phyloP scores from a whole-genome alignment of 2,888 invertebrate species.

The Lycocerus yunnanus region DNA sequence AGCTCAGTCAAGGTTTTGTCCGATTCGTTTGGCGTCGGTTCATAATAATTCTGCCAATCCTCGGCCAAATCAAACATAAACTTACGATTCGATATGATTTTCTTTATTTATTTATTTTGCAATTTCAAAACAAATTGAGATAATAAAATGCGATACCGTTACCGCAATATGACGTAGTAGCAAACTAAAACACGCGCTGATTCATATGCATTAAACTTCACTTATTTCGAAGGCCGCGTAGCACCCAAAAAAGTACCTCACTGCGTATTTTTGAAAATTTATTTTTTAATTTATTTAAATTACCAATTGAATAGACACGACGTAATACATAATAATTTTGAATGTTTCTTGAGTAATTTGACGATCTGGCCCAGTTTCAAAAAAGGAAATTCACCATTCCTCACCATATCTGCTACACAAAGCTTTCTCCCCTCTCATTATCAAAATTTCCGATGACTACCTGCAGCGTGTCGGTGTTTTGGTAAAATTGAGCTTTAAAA shows the following conservation, averaged over 20 bases:
- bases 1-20: not conserved
- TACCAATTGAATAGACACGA: no score
- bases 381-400: not conserved
- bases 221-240: not conserved
- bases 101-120: not conserved
- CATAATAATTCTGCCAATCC: not conserved
- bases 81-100: not conserved
- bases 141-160: not conserved
- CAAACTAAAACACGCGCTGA: no score
- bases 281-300: not conserved
- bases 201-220: not conserved
- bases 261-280: not conserved
- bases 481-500: not conserved
- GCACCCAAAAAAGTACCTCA: not conserved
- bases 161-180: not conserved
- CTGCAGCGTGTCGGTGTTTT: not conserved
- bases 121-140: not conserved
- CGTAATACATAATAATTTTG: no score
- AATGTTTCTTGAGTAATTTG: not conserved
- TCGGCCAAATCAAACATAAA: not conserved
- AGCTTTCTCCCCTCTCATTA: not conserved
- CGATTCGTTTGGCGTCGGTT: not conserved
- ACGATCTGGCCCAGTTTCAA: not conserved
- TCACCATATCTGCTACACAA: not conserved
- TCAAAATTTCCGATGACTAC: not conserved